Evolutionary conservation across 2,888 invertebrate species (phyloP), one percentile per base, ranked within the genome.

Genomic region (Rugalucina vietnamica): DNA sequence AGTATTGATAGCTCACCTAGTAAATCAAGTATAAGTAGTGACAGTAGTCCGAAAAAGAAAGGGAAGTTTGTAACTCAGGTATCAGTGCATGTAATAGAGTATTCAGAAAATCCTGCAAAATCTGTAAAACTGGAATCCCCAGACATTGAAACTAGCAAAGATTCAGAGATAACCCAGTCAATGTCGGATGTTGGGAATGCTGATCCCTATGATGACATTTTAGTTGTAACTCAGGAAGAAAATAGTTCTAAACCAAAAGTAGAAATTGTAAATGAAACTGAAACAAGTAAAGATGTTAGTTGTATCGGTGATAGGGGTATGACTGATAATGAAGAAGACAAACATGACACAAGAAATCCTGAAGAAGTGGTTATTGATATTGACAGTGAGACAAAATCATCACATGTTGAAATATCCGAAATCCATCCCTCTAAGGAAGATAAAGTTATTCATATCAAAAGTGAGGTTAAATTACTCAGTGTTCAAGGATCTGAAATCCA

Each of bases 181-280:
- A 24, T 34, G 34, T 18, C 4, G 14, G 34, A 8, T 34, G 29
- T 18, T 34, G 65, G 34, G 4, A 21, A 32, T 34, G 27, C 24
- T 8, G 8, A 21, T 27, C 60, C 24, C 10, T 8, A 60, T 27
- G 1, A 10, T 65, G 10, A 65, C 21, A 18, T 4, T 18, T 5
- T 24, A 65, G 8, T 8, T 21, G 14, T 34, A 21, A n/a, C 65
- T 34, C 34, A 65, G 32, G 65, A 65, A 34, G 65, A 76, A 57
- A 81, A 71, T 39, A 81, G 75, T 54, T 57, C 76, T 24, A 65
- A 57, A 29, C 14, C 50, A 65, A 8, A 60, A 69, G 8, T 34
- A 5, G 50, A 74, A n/a, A 24, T 24, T 71, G 5, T 5, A 21
- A 32, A 36, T 60, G 27, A 70, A 27, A n/a, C 29, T 36, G 37